These are phyloP conservation scores for Agrotis clavis DNA, from an alignment of 2,888 invertebrate genomes.

Conservation along the genomic window DNA sequence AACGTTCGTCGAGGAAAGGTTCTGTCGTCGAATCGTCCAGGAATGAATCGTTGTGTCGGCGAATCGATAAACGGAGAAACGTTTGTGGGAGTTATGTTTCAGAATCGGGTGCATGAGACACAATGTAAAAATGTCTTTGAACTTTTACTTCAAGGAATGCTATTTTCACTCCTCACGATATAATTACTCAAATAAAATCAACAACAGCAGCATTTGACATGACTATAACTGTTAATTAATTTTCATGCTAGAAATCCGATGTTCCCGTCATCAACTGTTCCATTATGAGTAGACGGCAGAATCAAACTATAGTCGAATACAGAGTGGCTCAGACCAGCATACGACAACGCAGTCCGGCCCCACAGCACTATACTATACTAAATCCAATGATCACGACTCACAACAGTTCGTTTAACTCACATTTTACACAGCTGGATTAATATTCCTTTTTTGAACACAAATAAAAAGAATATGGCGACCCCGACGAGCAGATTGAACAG, in stretches of 20 bases:
- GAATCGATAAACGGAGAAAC: too few species aligned
- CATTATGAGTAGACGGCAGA: not conserved
- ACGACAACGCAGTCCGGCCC: not conserved
- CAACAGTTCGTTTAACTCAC: constrained; percentile 53
- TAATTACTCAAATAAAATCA: not conserved
- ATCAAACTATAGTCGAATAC: not conserved
- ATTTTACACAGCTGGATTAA: constrained; percentile 62
- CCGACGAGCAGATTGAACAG: constrained; percentile 70
- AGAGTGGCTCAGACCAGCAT: too few species aligned
- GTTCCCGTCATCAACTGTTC: not conserved
- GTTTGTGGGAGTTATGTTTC: too few species aligned
- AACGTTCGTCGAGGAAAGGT: too few species aligned
- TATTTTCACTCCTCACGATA: not conserved
- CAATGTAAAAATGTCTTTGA: not conserved
- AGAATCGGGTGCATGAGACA: not conserved
- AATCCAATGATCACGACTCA: not conserved
- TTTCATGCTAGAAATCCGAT: too few species aligned
- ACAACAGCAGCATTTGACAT: too few species aligned
- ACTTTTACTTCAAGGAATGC: not conserved
- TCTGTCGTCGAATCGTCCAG: too few species aligned
- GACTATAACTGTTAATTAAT: too few species aligned
- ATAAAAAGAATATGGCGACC: constrained; percentile 72
- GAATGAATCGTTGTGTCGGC: too few species aligned
- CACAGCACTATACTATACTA: too few species aligned
- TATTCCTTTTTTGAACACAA: constrained; percentile 69